phyloP scores from a whole-genome alignment of 2,113 vertebrate genomes.

The Dendrocopos noguchii region DNA sequence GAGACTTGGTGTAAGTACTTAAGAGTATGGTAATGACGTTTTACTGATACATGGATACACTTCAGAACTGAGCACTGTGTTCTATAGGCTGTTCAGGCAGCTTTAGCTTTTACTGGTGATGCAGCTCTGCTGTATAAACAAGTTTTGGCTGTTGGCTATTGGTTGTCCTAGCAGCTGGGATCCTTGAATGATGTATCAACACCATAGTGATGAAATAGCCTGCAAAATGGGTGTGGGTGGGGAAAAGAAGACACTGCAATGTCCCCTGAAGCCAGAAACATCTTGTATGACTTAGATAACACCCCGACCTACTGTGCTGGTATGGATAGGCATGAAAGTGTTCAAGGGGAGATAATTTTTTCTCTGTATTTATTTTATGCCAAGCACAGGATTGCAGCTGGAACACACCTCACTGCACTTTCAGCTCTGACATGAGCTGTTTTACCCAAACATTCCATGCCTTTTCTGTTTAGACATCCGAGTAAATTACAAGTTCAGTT shows the following conservation, averaged over 20 bases:
- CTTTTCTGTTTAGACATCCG: conserved; percentile 1
- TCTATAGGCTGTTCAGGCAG: not conserved
- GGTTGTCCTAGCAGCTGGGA: not conserved
- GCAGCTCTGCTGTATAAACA: not conserved
- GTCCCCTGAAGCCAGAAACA: not conserved
- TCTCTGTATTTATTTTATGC: not conserved
- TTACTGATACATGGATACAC: not conserved
- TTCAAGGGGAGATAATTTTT: not conserved
- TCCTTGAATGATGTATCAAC: not conserved
- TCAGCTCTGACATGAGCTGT: not conserved
- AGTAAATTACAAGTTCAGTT: not conserved
- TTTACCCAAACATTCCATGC: not conserved
- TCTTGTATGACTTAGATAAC: not conserved
- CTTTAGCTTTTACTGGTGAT: not conserved
- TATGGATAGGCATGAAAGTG: not conserved
- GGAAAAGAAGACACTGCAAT: not conserved
- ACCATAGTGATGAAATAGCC: not conserved
- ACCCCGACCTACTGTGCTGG: not conserved
- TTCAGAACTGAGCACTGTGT: not conserved
- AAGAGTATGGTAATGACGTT: not conserved
- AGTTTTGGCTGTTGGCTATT: not conserved
- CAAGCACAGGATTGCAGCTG: not conserved
- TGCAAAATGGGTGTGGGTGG: not conserved
- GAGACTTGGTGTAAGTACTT: not conserved
- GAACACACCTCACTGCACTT: not conserved